These are phyloP conservation scores for Himantopus leucocephalus DNA, from an alignment of 2,113 vertebrate genomes.

Conservation along the genomic window DNA sequence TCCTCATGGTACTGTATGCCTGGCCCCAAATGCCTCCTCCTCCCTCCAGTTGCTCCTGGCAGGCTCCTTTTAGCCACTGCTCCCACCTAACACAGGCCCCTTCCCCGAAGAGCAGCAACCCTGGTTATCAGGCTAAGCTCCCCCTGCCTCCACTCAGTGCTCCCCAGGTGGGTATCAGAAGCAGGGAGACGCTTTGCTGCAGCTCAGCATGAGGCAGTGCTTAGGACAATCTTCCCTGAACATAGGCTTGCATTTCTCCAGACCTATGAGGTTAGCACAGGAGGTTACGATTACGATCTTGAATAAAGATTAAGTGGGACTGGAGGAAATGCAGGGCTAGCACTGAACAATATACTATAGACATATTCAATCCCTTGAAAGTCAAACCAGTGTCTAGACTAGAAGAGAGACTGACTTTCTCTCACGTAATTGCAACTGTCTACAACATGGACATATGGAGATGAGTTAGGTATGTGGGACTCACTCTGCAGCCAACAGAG, in stretches of 20 bases:
- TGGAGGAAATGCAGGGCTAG: neutral
- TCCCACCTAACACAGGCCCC: fast-evolving
- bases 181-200: neutral
- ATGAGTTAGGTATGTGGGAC: neutral
- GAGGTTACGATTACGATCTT: neutral
- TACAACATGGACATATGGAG: neutral
- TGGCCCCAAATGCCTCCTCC: neutral
- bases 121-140: neutral
- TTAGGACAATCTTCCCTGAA: neutral
- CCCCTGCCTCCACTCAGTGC: neutral
- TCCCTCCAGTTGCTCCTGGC: neutral
- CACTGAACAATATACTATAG: neutral
- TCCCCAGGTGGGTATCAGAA: neutral
- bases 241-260: neutral
- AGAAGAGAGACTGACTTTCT: neutral
- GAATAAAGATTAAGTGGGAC: neutral
- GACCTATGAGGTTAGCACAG: neutral
- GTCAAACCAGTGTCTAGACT: neutral
- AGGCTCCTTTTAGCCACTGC: neutral
- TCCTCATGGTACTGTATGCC: neutral
- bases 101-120: neutral
- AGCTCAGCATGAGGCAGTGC: neutral
- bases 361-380: neutral
- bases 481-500: neutral
- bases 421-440: neutral